phyloP scores from a whole-genome alignment of 2,113 vertebrate species.

The Labeo catla region DNA sequence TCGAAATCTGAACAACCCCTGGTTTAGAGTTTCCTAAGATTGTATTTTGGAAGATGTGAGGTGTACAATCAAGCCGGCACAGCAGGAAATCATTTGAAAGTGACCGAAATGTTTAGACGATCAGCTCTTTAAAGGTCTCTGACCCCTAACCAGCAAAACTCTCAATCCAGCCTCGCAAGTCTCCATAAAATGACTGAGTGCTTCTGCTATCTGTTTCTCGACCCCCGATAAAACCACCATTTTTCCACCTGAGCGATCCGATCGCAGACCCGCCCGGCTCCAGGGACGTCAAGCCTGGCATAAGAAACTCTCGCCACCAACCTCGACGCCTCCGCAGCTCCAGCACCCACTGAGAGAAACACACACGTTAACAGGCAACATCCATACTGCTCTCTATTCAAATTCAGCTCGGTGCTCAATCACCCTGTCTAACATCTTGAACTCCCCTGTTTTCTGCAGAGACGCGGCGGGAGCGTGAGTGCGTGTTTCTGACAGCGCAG shows the following conservation, averaged over 20 bases:
- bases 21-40: background rate
- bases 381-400: slow-evolving; percentile 37
- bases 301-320: background rate
- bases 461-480: background rate
- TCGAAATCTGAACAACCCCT: background rate
- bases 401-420: slow-evolving; percentile 66
- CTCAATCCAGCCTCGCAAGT: slow-evolving; percentile 48
- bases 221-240: slow-evolving; percentile 63
- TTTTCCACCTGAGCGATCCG: slow-evolving; percentile 62
- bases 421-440: slow-evolving; percentile 64
- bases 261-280: slow-evolving; percentile 59
- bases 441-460: slow-evolving; percentile 42
- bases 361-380: background rate
- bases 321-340: slow-evolving; percentile 41
- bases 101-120: background rate
- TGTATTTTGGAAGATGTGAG: background rate
- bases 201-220: slow-evolving; percentile 58
- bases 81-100: background rate
- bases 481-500: slow-evolving; percentile 60
- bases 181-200: slow-evolving; percentile 57
- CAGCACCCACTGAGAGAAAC: background rate
- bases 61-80: background rate
- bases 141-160: background rate
- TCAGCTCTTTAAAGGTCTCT: background rate
- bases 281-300: slow-evolving; percentile 23